These are phyloP conservation scores for Cataglyphis livida DNA, from an alignment of 2,888 invertebrate species.

Conservation along the genomic window DNA sequence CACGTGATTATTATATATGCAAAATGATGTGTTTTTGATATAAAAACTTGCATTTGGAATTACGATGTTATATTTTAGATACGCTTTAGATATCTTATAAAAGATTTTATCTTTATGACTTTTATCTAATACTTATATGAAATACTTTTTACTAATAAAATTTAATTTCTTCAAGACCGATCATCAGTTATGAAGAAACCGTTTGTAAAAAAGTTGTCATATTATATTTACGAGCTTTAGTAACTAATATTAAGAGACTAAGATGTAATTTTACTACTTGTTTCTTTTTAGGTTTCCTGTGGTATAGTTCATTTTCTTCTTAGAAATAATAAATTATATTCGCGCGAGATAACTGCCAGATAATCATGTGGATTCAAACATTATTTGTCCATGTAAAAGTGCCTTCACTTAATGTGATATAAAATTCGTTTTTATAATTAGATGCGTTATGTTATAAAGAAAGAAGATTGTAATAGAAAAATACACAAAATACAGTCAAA, in stretches of 20 bases:
- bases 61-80: not conserved
- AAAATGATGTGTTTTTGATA: not conserved
- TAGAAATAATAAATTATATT: not conserved
- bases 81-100: not conserved
- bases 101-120: not conserved
- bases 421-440: not conserved
- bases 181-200: not conserved
- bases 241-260: not conserved
- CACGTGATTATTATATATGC: not conserved
- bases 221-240: not conserved
- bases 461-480: not conserved
- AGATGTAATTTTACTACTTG: not conserved
- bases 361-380: not conserved
- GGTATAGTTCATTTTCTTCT: not conserved
- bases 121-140: not conserved
- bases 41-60: not conserved
- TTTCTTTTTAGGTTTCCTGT: not conserved
- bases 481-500: not conserved
- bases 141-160: not conserved
- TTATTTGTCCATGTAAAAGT: not conserved
- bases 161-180: not conserved
- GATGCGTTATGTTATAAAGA: not conserved
- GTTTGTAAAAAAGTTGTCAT: not conserved
- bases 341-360: not conserved
- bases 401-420: constrained; percentile 9